phyloP scores from a whole-genome alignment of 2,888 invertebrate genomes.

The Mamestra brassicae region DNA sequence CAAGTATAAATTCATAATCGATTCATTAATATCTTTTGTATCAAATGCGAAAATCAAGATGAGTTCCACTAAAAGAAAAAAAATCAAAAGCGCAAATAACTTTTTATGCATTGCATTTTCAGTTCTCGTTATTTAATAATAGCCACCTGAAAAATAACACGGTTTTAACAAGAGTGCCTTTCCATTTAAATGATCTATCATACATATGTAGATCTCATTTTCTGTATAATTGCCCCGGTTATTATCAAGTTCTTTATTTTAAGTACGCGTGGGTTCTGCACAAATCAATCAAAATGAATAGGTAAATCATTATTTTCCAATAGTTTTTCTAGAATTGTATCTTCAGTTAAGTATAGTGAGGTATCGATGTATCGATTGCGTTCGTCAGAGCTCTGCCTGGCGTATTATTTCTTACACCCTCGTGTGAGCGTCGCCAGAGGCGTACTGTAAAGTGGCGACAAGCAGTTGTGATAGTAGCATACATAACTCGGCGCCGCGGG shows the following conservation, averaged over 20 bases:
- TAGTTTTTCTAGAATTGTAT: background rate
- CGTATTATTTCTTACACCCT: conserved; percentile 33
- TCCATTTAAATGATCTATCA: background rate
- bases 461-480: conserved; percentile 61
- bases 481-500: conserved; percentile 63
- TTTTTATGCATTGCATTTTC: conserved; percentile 5
- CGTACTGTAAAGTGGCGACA: conserved; percentile 67
- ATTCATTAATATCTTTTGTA: background rate
- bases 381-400: background rate
- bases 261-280: background rate
- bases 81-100: no score
- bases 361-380: conserved; percentile 11
- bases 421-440: conserved; percentile 51
- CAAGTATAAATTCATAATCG: background rate
- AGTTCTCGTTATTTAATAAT: conserved; percentile 12
- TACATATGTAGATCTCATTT: background rate
- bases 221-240: conserved; percentile 7
- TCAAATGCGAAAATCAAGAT: background rate
- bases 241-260: background rate
- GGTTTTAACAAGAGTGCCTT: conserved; percentile 8
- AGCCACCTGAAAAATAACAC: conserved; percentile 1
- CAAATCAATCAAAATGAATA: background rate
- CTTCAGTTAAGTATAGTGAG: background rate
- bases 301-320: background rate
- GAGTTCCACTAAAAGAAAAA: background rate